Conservation (phyloP, 2,797 vertebrate species). For the Alexandromys oeconomus region DNA sequence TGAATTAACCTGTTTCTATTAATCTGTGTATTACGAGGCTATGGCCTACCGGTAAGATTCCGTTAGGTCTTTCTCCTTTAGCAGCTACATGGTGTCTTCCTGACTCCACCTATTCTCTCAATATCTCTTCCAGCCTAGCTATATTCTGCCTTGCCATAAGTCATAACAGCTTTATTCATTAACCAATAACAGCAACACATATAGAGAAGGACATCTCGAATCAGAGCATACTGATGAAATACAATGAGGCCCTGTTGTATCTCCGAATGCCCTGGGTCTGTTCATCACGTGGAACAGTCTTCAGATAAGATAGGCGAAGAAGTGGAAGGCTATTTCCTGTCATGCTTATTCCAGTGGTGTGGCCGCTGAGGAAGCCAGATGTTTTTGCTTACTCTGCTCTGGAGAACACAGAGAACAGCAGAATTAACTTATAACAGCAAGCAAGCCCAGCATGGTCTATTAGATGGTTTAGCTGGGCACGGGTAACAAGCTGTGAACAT, state of each 20-base stretch:
- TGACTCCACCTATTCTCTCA: too few species aligned
- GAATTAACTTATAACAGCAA: neutral
- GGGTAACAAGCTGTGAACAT: neutral
- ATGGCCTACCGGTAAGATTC: too few species aligned
- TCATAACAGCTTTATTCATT: too few species aligned
- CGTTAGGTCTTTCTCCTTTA: too few species aligned
- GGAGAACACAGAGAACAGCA: conserved; percentile 31
- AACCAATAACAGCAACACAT: too few species aligned
- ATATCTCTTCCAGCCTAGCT: too few species aligned
- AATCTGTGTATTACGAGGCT: too few species aligned
- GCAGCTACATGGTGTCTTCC: too few species aligned
- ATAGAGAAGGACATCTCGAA: too few species aligned
- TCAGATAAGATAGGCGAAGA: neutral
- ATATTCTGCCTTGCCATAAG: too few species aligned
- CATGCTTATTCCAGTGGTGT: neutral
- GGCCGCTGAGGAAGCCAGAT: neutral
- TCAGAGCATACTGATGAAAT: neutral
- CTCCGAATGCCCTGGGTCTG: neutral
- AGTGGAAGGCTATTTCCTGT: neutral
- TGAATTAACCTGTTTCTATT: too few species aligned
- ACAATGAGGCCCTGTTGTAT: neutral
- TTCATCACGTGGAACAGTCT: neutral
- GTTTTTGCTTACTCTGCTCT: conserved; percentile 34
- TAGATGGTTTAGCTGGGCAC: neutral
- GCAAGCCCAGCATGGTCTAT: neutral